Evolutionary conservation across 2,888 invertebrate species (phyloP).

Genomic region (Eupithecia vulgata): DNA sequence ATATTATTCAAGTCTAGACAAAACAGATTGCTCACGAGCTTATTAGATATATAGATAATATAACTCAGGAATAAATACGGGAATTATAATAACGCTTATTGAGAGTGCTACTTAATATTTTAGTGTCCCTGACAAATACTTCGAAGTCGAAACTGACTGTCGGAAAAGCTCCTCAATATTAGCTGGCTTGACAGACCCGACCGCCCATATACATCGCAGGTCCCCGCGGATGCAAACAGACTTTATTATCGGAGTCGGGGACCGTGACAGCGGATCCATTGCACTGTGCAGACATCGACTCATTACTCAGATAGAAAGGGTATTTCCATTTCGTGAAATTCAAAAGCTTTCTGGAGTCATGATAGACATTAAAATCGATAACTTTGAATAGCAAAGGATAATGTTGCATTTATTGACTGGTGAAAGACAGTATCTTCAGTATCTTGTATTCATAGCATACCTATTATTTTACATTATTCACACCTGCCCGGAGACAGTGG

Average conservation of each 20-base stretch:
- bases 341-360: background rate
- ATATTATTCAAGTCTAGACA: no score
- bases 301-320: constrained; percentile 17
- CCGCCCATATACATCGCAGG: constrained; percentile 10
- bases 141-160: background rate
- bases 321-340: constrained; percentile 18
- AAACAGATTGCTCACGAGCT: no score
- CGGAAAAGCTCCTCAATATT: background rate
- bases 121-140: background rate
- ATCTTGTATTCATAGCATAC: background rate
- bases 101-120: no score
- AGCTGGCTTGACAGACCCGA: constrained; percentile 13
- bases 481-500: no score
- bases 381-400: background rate
- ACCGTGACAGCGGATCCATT: constrained; percentile 29
- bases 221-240: constrained; percentile 29
- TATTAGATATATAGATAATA: no score
- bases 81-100: no score
- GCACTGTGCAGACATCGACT: constrained; percentile 16
- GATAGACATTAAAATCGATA: background rate
- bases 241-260: constrained; percentile 25
- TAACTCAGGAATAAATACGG: no score
- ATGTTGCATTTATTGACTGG: background rate
- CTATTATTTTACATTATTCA: no score
- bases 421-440: background rate